Percentiles rank a stretch among this genome's conserved stretches.
These are phyloP conservation scores for Menidia beryllina DNA, from an alignment of 2,113 vertebrate species.

Conservation along the genomic window DNA sequence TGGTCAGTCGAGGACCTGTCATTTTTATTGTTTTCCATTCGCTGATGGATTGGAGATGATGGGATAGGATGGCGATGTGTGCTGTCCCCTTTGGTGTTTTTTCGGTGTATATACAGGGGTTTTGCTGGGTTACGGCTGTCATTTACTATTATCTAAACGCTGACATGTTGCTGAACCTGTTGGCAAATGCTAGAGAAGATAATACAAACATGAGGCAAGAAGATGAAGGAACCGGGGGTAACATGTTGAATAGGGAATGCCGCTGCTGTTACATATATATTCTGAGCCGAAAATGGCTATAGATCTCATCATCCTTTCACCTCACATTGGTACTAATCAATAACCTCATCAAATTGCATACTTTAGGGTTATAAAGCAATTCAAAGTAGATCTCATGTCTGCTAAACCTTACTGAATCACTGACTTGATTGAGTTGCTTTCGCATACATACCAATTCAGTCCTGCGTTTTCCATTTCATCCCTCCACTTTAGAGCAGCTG, in stretches of 20 bases:
- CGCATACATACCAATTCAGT: conserved; percentile 2
- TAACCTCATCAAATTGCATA: conserved; percentile 12
- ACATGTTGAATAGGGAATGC: neutral
- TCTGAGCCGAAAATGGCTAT: neutral
- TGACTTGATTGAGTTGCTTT: conserved; percentile 25
- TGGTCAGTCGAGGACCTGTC: conserved; percentile 69
- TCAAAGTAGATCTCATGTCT: conserved; percentile 1
- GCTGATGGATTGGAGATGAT: conserved; percentile 67
- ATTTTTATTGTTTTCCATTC: conserved; percentile 59
- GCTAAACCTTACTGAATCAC: conserved; percentile 14
- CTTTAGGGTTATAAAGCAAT: conserved; percentile 9
- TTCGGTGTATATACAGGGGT: conserved; percentile 53
- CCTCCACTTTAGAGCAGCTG: conserved; percentile 42
- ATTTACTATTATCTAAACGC: conserved; percentile 63
- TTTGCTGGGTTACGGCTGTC: conserved; percentile 71
- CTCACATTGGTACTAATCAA: conserved; percentile 4
- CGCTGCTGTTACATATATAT: neutral
- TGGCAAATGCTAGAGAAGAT: conserved; percentile 33
- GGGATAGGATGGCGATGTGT: conserved; percentile 32
- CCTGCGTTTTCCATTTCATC: conserved; percentile 31
- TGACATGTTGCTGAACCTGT: conserved; percentile 51
- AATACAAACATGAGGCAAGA: conserved; percentile 13
- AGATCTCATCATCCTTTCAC: neutral
- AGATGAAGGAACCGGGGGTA: neutral
- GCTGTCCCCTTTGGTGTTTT: conserved; percentile 54